Base-by-base conservation (phyloP, 53 echinoderm and acorn worm genomes). In the Hippasteria phrygiana region DNA sequence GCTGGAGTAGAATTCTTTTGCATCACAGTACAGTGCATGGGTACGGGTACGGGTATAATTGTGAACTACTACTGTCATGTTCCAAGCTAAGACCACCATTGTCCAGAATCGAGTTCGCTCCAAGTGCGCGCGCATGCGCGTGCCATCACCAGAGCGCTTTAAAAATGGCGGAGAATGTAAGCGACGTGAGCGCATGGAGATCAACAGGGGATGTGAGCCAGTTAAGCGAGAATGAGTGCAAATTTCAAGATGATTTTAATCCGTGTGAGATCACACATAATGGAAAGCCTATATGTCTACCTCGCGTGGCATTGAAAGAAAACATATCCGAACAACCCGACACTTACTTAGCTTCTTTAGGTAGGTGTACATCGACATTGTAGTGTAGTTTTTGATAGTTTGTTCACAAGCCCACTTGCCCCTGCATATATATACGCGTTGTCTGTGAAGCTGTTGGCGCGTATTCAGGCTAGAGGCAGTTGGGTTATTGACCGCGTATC, bases 241-340 rank as follows among this genome's bases (percentile, higher is more conserved):
- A 53, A 41, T 92, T 92, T 83, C 74, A 88, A 39, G 92, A 92
- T 43, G 80, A 92, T 46, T 92, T 92, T 56, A 51, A 81, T 39
- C 92, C 92, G 13, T 39, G 75, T 17, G 62, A 46, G 2, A 59
- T 43, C 45, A 38, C 32, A 40, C 40, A 69, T 33, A 65, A n/a
- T 34, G 66, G 59, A 46, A 43, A 1, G 22, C 2, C 24, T 9
- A 5, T 22, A 38, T 18, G 32, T 47, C 8, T 36, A 48, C 11
- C 12, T 11, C 32, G 45, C 3, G 41, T 38, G 5, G 26, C 50
- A 37, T 17, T 63, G 64, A 81, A 43, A 16, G 65, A 81, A 20
- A 81, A 67, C 41, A 35, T 28, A 24, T 28, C 77, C 27, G 51
- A 74, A 43, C 92, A 85, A 82, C 84, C 92, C 6, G 65, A 83